Evolutionary conservation across 2,888 invertebrate genomes (phyloP).

Genomic region (Tipula unca): DNA sequence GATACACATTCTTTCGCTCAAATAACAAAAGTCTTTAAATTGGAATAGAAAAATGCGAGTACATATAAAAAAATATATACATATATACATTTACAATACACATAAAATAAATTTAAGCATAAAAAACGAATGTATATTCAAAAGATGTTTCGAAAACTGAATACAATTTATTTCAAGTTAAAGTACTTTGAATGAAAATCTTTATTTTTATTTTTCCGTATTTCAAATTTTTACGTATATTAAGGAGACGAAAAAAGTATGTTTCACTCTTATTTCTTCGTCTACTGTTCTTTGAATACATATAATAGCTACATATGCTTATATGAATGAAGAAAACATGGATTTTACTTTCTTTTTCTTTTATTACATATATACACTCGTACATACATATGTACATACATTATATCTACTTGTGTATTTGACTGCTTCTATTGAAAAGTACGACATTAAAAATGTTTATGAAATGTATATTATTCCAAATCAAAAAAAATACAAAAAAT

Average conservation of each 20-base stretch:
- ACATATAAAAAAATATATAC: neutral
- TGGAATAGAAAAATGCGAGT: neutral
- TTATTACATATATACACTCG: neutral
- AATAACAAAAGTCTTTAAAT: neutral
- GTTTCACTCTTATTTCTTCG: neutral
- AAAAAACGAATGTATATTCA: neutral
- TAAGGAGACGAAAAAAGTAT: neutral
- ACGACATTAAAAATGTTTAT: neutral
- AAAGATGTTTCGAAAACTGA: neutral
- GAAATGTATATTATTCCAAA: neutral
- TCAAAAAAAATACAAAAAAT: too few relatives aligned
- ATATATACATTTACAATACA: neutral
- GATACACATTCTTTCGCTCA: neutral
- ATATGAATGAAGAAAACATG: neutral
- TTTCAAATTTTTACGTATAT: neutral
- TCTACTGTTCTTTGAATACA: neutral
- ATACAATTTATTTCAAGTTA: constrained; percentile 2
- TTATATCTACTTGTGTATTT: neutral
- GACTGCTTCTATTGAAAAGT: neutral
- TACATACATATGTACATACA: neutral
- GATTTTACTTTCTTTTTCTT: neutral
- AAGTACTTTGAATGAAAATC: neutral
- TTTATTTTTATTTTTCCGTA: neutral
- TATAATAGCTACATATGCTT: neutral
- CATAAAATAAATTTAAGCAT: neutral